A percentile compares a stretch with the other conserved stretches of the same genome.
Evolutionary conservation across 35 echinoderm and acorn worm genomes (phyloP).

Genomic region (Apostichopus californicus): DNA sequence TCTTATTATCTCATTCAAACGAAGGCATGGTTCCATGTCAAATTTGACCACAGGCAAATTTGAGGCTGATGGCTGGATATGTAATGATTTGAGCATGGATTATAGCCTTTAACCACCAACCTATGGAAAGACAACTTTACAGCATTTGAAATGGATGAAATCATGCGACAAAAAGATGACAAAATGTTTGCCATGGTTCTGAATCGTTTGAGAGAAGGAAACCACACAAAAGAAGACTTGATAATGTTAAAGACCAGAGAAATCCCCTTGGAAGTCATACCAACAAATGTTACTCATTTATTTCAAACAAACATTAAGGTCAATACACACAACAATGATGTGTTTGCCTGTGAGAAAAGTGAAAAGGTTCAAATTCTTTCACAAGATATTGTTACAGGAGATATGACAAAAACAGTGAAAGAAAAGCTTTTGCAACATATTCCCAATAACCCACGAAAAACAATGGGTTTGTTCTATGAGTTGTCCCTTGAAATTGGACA

Average conservation of each 20-base stretch:
- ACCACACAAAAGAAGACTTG: constrained; percentile 31
- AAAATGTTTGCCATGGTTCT: constrained; percentile 41
- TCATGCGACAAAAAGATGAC: constrained; percentile 61
- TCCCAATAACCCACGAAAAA: constrained; percentile 26
- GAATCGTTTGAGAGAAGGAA: constrained; percentile 50
- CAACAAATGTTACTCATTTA: constrained; percentile 3
- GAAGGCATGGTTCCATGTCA: no score
- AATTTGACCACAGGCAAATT: no score
- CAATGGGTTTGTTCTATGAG: neutral
- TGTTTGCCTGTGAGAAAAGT: neutral
- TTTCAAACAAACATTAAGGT: constrained; percentile 54
- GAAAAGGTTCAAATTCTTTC: constrained; percentile 25
- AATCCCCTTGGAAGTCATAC: neutral
- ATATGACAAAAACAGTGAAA: constrained; percentile 29
- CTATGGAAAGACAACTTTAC: constrained; percentile 54
- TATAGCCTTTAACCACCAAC: constrained; percentile 27
- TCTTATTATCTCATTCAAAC: no score
- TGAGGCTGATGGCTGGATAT: constrained; percentile 45
- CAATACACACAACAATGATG: constrained; percentile 17
- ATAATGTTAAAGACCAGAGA: neutral
- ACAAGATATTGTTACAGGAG: constrained; percentile 31
- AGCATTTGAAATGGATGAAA: constrained; percentile 50
- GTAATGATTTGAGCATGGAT: neutral
- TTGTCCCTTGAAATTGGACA: constrained; percentile 30
- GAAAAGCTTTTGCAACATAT: constrained; percentile 3